Percentiles rank a stretch among this genome's conserved stretches.
These are phyloP conservation scores for Mylabris sibirica DNA, from an alignment of 2,888 invertebrate genomes.

Conservation along the genomic window DNA sequence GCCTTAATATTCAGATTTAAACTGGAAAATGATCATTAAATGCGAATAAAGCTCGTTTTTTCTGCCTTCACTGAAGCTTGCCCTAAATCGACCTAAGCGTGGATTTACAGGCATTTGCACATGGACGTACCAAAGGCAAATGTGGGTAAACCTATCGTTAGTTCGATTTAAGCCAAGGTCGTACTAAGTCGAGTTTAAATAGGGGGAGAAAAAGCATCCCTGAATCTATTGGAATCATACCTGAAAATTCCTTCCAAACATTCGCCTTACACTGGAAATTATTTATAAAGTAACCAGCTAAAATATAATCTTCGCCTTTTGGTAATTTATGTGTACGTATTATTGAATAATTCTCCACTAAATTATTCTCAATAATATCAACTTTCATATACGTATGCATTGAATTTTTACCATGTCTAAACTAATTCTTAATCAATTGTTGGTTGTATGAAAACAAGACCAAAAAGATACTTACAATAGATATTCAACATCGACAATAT, in stretches of 20 bases:
- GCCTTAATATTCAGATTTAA: too few relatives aligned
- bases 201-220: neutral
- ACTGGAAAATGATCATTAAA: too few relatives aligned
- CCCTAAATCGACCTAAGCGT: too few relatives aligned
- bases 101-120: too few relatives aligned
- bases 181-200: too few relatives aligned
- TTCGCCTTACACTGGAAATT: slow-evolving; percentile 18
- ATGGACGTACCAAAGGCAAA: too few relatives aligned
- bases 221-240: slow-evolving; percentile 7
- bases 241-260: slow-evolving; percentile 12
- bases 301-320: slow-evolving; percentile 17
- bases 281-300: slow-evolving; percentile 18
- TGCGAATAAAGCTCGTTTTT: too few relatives aligned
- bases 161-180: too few relatives aligned
- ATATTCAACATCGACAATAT: slow-evolving; percentile 14
- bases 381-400: neutral
- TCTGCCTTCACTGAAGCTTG: too few relatives aligned
- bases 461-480: slow-evolving; percentile 15
- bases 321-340: slow-evolving; percentile 8
- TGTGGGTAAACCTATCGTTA: too few relatives aligned
- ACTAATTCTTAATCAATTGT: neutral
- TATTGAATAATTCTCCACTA: slow-evolving; percentile 4
- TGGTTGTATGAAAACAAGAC: neutral
- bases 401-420: slow-evolving; percentile 3
- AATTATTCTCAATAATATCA: slow-evolving; percentile 9